phyloP scores from a whole-genome alignment of 2,888 invertebrate species.

The Eudemis profundana region DNA sequence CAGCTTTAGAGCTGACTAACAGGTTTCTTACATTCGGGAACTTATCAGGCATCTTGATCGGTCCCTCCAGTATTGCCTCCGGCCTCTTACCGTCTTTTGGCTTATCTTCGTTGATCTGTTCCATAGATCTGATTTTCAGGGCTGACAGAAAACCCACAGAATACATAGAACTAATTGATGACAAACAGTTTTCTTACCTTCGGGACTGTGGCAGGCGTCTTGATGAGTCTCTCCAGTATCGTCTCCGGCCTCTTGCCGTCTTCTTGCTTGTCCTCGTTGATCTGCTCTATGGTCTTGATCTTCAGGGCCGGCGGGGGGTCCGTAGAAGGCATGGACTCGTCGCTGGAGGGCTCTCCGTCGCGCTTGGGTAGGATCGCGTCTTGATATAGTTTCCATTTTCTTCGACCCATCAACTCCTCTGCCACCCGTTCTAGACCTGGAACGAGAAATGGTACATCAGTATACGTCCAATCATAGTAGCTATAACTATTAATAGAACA shows the following conservation, averaged over 20 bases:
- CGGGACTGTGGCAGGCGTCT: constrained; percentile 78
- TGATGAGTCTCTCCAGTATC: constrained; percentile 83
- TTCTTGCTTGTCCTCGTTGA: constrained; percentile 67
- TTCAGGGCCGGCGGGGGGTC: constrained; percentile 80
- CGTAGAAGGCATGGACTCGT: constrained; percentile 78
- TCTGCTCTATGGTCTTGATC: constrained; percentile 83
- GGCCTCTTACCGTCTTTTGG: neutral
- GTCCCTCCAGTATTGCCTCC: constrained; percentile 2
- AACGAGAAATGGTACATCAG: constrained; percentile 53
- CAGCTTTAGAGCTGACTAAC: too few species aligned
- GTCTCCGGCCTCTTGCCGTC: constrained; percentile 75
- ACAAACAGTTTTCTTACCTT: constrained; percentile 51
- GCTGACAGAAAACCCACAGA: neutral
- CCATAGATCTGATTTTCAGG: neutral
- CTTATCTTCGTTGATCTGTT: neutral
- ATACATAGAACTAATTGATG: neutral
- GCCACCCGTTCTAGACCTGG: constrained; percentile 97
- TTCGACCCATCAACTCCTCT: constrained; percentile 98
- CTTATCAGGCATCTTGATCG: neutral
- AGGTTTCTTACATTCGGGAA: constrained; percentile 1
- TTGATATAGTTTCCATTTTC: constrained; percentile 98
- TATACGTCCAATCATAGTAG: too few species aligned
- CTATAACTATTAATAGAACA: too few species aligned
- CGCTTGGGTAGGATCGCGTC: constrained; percentile 87
- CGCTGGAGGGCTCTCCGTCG: constrained; percentile 77